Conservation (phyloP, 2,113 vertebrate genomes). For the Donacobius atricapilla region DNA sequence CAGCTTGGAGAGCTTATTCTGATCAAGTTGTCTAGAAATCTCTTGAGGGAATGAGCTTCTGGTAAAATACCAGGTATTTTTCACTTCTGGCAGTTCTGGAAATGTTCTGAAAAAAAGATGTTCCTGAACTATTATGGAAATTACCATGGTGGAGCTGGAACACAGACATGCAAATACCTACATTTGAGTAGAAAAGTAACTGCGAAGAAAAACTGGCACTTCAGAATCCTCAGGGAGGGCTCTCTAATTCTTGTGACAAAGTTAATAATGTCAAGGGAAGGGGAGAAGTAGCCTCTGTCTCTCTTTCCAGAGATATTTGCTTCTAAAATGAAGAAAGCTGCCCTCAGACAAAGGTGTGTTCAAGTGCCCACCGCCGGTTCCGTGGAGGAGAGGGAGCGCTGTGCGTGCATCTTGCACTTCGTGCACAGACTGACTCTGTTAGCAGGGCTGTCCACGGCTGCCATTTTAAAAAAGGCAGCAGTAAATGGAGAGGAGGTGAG, state of each 20-base stretch:
- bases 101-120: slow-evolving; percentile 6
- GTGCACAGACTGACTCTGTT: not conserved
- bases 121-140: not conserved
- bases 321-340: not conserved
- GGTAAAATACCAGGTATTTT: slow-evolving; percentile 25
- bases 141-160: not conserved
- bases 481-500: not conserved
- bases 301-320: not conserved
- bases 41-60: slow-evolving; percentile 6
- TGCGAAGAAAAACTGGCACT: not conserved
- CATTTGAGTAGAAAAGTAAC: not conserved
- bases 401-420: not conserved
- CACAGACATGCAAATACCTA: not conserved
- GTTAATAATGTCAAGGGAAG: not conserved
- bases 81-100: slow-evolving; percentile 16
- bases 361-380: not conserved
- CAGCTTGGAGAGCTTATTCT: not conserved
- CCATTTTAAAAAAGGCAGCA: not conserved
- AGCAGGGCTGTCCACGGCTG: not conserved
- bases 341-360: not conserved
- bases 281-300: not conserved
- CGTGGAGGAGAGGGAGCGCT: not conserved
- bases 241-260: not conserved
- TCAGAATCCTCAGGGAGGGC: not conserved
- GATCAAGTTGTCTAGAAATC: not conserved